Conservation (phyloP, 2,113 vertebrate species). For the Tinamus guttatus region DNA sequence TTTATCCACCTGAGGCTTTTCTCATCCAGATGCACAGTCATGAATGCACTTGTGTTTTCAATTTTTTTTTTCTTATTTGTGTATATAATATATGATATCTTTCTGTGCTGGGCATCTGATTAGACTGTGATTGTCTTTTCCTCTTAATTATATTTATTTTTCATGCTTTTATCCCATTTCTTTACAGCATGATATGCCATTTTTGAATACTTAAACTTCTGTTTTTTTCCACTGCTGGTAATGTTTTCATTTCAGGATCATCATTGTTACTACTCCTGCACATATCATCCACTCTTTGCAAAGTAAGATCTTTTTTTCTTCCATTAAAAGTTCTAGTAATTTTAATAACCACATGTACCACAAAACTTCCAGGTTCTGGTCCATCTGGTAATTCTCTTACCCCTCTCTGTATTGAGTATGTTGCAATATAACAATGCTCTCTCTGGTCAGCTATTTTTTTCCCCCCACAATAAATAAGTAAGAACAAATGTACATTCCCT, state of each 20-base stretch:
- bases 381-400: neutral
- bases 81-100: neutral
- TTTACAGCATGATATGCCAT: neutral
- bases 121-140: neutral
- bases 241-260: neutral
- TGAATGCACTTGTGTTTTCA: neutral
- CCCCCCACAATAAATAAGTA: neutral
- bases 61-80: conserved; percentile 12
- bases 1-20: neutral
- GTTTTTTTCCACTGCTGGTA: neutral
- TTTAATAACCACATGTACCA: neutral
- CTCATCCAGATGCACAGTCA: neutral
- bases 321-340: neutral
- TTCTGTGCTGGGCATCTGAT: neutral
- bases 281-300: neutral
- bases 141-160: neutral
- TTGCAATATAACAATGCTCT: neutral
- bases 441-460: neutral
- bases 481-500: neutral
- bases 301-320: neutral
- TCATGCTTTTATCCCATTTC: neutral
- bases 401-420: neutral
- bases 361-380: neutral
- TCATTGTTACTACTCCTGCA: neutral
- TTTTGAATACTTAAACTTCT: neutral